Evolutionary conservation across 2,113 vertebrate genomes (phyloP).

Genomic region (Ailurus styani): DNA sequence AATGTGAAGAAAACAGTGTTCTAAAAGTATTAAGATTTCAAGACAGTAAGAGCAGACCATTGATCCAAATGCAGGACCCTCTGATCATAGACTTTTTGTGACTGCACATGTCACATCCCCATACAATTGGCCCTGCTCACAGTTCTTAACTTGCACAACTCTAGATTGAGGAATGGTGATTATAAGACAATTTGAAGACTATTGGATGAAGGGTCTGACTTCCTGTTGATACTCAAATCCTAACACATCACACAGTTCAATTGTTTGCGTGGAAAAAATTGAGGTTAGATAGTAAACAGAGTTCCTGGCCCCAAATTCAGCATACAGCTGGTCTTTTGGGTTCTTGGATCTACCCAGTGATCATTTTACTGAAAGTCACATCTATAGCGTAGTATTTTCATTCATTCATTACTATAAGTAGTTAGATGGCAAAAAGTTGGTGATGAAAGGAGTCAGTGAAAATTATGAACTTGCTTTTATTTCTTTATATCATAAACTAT

Average conservation of each 20-base stretch:
- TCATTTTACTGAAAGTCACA: neutral
- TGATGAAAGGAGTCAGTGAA: neutral
- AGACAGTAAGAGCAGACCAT: neutral
- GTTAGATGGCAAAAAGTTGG: neutral
- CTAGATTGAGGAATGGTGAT: neutral
- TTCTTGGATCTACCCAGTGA: neutral
- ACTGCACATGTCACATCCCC: neutral
- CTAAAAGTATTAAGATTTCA: neutral
- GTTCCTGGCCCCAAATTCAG: neutral
- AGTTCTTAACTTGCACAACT: neutral
- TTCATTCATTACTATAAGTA: neutral
- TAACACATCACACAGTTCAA: neutral
- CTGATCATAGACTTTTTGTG: neutral
- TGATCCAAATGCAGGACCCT: neutral
- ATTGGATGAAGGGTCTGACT: neutral
- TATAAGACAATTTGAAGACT: neutral
- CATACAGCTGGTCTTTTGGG: neutral
- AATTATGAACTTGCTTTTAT: neutral
- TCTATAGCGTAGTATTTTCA: neutral
- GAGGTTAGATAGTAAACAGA: neutral
- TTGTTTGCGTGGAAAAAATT: neutral
- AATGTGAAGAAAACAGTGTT: neutral
- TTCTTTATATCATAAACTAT: neutral
- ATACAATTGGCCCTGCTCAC: neutral
- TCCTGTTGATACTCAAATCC: neutral